Base-by-base conservation (phyloP, 2,888 invertebrate genomes). In the Eulithis prunata region DNA sequence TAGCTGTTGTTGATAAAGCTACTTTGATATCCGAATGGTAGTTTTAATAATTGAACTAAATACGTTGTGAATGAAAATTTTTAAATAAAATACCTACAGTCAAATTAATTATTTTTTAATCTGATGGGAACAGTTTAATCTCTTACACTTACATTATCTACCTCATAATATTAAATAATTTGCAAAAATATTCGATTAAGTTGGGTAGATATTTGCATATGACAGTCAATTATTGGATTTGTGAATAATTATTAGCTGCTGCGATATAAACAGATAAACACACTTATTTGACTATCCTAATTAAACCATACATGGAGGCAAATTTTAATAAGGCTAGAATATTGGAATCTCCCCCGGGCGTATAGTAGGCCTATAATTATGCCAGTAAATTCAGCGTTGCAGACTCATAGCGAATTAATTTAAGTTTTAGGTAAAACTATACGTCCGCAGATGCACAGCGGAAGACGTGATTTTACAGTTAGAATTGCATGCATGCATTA, bases 311-410 rank as follows among this genome's bases (percentile, higher is more conserved):
- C 36, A 10, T 13, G 14, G 32, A 41, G 28, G 41, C 5, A 53
- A 53, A 54, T 54, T 54, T 51, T 11, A 52, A 36, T 36, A 38
- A 49, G 49, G 38, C 49, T 10, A 57, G 57, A 45, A 32, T 36
- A 57, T 47, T 46, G 47, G 36, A 57, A 47, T 46, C 36, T 57
- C 2, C 21, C 13, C 36, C 8, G 13, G 1, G 47, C 32, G 49
- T 57, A 57, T 49, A 38, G 38, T 49, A 21, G 21, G 32, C 57
- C n/a, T 36, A 47, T 47, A 8, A 14, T 10, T 51, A 51, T 14
- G 28, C 28, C 21, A 51, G 21, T 51, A 3, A 51, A 12, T 51
- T 53, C 2, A 36, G 32, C 8, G 6, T 36, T 36, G 14, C 46
- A 46, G 21, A 10, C 21, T 21, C 10, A 14, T 8, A 8, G 47